Base-by-base conservation (phyloP, 2,888 invertebrate genomes). In the Branchellion lobata region DNA sequence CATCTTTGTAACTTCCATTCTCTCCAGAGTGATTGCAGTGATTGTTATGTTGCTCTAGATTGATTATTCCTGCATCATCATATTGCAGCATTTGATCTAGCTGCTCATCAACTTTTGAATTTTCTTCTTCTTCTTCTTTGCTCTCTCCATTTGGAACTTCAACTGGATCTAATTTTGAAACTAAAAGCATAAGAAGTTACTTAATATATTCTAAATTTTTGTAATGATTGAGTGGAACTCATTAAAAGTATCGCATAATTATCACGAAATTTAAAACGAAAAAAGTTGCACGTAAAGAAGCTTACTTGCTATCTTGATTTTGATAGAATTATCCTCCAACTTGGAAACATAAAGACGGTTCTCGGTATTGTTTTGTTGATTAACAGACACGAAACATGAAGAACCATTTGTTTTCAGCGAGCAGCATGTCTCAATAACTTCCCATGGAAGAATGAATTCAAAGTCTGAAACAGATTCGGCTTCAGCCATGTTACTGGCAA, bases 381-480 rank as follows among this genome's bases (percentile, higher is more conserved):
- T 79, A 0, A 79, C 51, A 24, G 81, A 81, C 31, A 71, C 73
- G 29, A 81, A 81, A n/a, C 79, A 79, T 11, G 81, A 79, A 33
- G 65, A 40, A 18, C 74, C 79, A 34, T 78, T 72, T 0, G 81
- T 69, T 61, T 72, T 81, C 5, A 81, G 68, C 2, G 69, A 51
- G 14, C 47, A 31, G 34, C 79, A 74, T 8, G 79, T 75, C 47
- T 81, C 79, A 27, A 81, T 79, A 21, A 81, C 79, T 24, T 79
- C 79, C 74, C 69, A 61, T 31, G 81, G 81, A 40, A 81, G 36
- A 34, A 81, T 81, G 24, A 81, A 47, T 68, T 81, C 81, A 18
- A 79, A 65, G 47, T 81, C 81, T n/a, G 81, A 81, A 27, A 81
- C 73, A 8, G 79, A 61, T 47, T 75, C 81, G 18, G 57, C 74